These are phyloP conservation scores for Papilio polyxenes DNA, from an alignment of 1,140 invertebrate species.

Conservation along the genomic window DNA sequence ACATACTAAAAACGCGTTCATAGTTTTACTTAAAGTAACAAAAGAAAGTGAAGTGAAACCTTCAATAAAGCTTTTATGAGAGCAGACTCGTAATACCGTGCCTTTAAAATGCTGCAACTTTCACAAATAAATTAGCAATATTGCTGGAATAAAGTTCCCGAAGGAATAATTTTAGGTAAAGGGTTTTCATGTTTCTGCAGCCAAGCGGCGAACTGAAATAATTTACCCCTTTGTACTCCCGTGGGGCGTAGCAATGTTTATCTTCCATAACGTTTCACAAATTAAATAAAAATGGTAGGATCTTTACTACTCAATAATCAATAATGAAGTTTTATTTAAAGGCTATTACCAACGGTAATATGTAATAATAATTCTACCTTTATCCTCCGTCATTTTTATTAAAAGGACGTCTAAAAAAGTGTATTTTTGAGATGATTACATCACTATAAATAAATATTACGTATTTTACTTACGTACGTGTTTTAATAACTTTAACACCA, in stretches of 20 bases:
- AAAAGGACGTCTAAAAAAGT: neutral
- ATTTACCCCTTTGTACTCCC: slow-evolving; percentile 33
- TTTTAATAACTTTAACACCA: neutral
- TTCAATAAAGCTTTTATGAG: slow-evolving; percentile 17
- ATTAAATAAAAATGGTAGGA: slow-evolving; percentile 14
- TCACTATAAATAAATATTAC: neutral
- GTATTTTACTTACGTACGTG: too few species aligned
- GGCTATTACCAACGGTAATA: too few species aligned
- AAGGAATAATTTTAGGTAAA: slow-evolving; percentile 29
- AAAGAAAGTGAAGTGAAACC: neutral
- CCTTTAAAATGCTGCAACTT: neutral
- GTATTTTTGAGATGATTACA: neutral
- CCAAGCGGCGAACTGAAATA: slow-evolving; percentile 23
- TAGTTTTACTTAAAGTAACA: neutral
- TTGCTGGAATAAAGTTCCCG: slow-evolving; percentile 24
- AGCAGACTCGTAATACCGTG: neutral
- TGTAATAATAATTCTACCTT: neutral
- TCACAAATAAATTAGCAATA: slow-evolving; percentile 21
- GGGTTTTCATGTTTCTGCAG: slow-evolving; percentile 34
- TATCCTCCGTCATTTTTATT: neutral
- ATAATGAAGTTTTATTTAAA: neutral
- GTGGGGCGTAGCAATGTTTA: slow-evolving; percentile 17
- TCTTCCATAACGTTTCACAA: slow-evolving; percentile 22
- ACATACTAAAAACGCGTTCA: neutral
- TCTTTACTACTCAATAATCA: neutral